Percentiles rank a stretch among this genome's conserved stretches.
Conservation (phyloP, 1,140 invertebrate species). For the Drosophila setifemur region DNA sequence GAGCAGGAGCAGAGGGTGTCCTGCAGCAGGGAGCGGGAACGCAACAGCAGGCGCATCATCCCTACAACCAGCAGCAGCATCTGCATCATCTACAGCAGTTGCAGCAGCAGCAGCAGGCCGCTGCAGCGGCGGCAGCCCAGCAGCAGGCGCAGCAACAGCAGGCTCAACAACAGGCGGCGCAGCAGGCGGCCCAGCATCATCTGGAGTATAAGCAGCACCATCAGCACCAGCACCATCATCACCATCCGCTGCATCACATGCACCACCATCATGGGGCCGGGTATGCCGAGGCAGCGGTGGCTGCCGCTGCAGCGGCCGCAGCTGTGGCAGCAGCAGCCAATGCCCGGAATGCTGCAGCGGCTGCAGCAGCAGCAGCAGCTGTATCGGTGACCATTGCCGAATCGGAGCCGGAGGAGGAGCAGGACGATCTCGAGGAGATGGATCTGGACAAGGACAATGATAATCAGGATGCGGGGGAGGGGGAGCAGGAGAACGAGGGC, state of each 20-base stretch:
- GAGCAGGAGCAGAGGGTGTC: slow-evolving; percentile 22
- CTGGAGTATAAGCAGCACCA: slow-evolving; percentile 46
- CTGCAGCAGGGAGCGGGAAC: slow-evolving; percentile 34
- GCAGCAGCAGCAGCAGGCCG: slow-evolving; percentile 51
- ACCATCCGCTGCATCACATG: slow-evolving; percentile 62
- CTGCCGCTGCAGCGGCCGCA: slow-evolving; percentile 62
- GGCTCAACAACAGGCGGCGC: slow-evolving; percentile 58
- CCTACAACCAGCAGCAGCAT: slow-evolving; percentile 78
- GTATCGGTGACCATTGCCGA: slow-evolving; percentile 47
- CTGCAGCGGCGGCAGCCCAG: slow-evolving; percentile 53
- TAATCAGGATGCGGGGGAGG: slow-evolving; percentile 11
- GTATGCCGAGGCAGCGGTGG: slow-evolving; percentile 70
- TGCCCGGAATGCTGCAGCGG: slow-evolving; percentile 55
- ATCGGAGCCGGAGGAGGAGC: slow-evolving; percentile 55
- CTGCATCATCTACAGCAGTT: slow-evolving; percentile 71
- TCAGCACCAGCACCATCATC: slow-evolving; percentile 61
- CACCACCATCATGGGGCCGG: slow-evolving; percentile 59
- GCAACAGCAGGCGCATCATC: slow-evolving; percentile 65
- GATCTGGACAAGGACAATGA: slow-evolving; percentile 49
- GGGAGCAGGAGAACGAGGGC: slow-evolving; percentile 5
- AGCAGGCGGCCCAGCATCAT: too few species aligned
- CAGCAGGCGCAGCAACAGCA: slow-evolving; percentile 58
- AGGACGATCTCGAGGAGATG: slow-evolving; percentile 44
- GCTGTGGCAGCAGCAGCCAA: slow-evolving; percentile 66
- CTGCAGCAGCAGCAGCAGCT: slow-evolving; percentile 49